Base-by-base conservation (phyloP, 64 coral and sea anemone species). In the Exaiptasia diaphana region DNA sequence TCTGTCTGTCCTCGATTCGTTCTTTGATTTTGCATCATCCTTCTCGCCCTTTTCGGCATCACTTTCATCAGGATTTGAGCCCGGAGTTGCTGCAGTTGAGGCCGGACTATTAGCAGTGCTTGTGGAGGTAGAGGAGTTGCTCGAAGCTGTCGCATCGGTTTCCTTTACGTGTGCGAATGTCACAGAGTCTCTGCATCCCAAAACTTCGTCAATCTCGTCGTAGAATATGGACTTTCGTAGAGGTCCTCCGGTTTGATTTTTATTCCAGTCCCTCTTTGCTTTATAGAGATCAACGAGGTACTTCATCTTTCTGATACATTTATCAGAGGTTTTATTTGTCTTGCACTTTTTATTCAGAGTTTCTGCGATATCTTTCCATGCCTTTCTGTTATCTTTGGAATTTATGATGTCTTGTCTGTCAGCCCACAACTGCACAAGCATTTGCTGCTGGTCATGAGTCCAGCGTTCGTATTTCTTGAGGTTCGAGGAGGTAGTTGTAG, bases 211-310 rank as follows among this genome's bases (percentile, higher is more conserved):
- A 43, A 74, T 84, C 44, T 72, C 81, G 35, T 75, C 38, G 38
- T 74, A 85, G 54, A 74, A 74, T 21, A 57, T 6, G 29, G 33
- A 59, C 27, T 85, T 21, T 39, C 29, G 59, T n/a, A 38, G 52
- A 62, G 38, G 41, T 21, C 68, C 82, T 45, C 54, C 69, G 26
- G 82, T 56, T 27, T 64, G 54, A n/a, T 74, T 85, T 26, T 37
- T 35, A 27, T 85, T 85, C 82, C 82, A 85, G 34, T 85, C 69
- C 39, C 64, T 85, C 21, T 43, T n/a, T 35, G 55, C 55, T 74
- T 75, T 64, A 31, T 85, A 85, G 26, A 21, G 7, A 3, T 74
- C 54, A 15, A 49, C 40, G 27, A 74, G 35, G 48, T 85, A 75
- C 32, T 85, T 85, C 12, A 85, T 57, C 38, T 74, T 61, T 48